Percentiles rank a stretch among this genome's conserved stretches.
Evolutionary conservation across 2,113 vertebrate genomes (phyloP).

Genomic region (Sinocyclocheilus rhinocerous): DNA sequence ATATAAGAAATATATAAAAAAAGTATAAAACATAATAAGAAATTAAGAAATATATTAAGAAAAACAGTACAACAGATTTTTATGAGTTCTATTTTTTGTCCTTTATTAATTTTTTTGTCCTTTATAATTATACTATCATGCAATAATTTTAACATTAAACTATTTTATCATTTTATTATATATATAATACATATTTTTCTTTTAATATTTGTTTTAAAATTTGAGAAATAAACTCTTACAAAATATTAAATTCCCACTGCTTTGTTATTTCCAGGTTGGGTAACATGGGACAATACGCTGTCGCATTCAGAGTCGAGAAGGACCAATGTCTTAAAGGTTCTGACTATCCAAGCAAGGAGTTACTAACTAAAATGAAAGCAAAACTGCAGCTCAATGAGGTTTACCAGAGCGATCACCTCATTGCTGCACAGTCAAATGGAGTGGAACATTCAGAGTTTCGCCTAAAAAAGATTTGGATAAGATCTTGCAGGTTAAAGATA

Average conservation of each 20-base stretch:
- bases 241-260: neutral
- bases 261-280: neutral
- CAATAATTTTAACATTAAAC: neutral
- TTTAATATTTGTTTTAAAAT: too few species aligned
- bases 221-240: too few species aligned
- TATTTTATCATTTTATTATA: too few species aligned
- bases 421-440: neutral
- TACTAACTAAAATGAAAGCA: neutral
- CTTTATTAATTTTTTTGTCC: too few species aligned
- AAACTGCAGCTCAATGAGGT: neutral
- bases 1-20: too few species aligned
- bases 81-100: too few species aligned
- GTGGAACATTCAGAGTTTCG: neutral
- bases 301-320: neutral
- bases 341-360: neutral
- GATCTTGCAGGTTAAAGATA: accelerated
- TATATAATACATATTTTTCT: neutral
- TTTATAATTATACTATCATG: neutral
- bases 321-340: neutral
- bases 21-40: too few species aligned
- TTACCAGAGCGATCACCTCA: neutral
- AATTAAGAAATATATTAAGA: neutral
- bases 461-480: neutral
- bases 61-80: neutral
- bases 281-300: neutral